Evolutionary conservation across 2,888 invertebrate genomes (phyloP).

Genomic region (Hemaris fuciformis): DNA sequence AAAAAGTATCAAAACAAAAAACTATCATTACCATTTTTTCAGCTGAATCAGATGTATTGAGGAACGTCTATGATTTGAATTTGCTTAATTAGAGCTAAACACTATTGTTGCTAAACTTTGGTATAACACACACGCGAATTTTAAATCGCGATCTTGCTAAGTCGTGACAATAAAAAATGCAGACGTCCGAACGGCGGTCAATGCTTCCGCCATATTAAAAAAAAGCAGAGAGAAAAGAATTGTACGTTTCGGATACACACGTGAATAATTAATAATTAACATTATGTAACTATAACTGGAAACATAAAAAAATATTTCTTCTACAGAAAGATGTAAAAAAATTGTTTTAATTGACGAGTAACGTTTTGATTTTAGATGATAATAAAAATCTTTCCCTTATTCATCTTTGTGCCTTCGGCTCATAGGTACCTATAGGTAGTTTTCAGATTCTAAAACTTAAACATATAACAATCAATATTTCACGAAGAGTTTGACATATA

Average conservation of each 20-base stretch:
- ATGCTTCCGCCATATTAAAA: slow-evolving; percentile 80
- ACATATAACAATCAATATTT: background rate
- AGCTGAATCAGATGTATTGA: slow-evolving; percentile 40
- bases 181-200: slow-evolving; percentile 76
- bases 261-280: background rate
- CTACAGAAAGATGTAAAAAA: background rate
- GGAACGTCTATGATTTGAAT: slow-evolving; percentile 25
- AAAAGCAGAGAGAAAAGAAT: slow-evolving; percentile 67
- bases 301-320: background rate
- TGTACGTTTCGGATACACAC: slow-evolving; percentile 42
- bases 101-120: slow-evolving; percentile 44
- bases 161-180: slow-evolving; percentile 57
- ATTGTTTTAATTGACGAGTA: too few species aligned
- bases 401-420: too few species aligned
- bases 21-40: slow-evolving; percentile 81
- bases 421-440: too few species aligned
- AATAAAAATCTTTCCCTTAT: too few species aligned
- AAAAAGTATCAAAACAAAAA: slow-evolving; percentile 83
- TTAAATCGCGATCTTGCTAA: slow-evolving; percentile 47
- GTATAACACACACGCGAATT: slow-evolving; percentile 49
- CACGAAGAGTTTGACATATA: background rate
- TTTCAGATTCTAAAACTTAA: too few species aligned
- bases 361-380: too few species aligned
- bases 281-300: background rate
- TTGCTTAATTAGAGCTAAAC: slow-evolving; percentile 32